Evolutionary conservation across 1,140 invertebrate species (phyloP).

Genomic region (Pristionchus pacificus): DNA sequence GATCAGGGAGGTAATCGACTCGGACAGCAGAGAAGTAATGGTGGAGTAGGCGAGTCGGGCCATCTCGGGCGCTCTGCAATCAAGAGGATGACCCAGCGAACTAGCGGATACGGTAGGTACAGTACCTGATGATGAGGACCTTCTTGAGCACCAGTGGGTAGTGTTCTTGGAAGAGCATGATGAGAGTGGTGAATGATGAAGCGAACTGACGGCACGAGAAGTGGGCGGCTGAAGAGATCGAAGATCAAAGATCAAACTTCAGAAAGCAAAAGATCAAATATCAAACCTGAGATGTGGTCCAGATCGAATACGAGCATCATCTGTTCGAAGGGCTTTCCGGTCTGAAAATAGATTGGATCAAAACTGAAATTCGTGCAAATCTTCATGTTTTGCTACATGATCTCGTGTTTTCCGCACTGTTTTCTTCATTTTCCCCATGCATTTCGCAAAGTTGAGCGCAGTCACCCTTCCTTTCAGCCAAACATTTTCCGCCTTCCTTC

Average conservation of each 20-base stretch:
- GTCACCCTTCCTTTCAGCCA: too few relatives aligned
- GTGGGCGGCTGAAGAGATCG: conserved; percentile 48
- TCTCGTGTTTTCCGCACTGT: too few relatives aligned
- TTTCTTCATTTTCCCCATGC: too few relatives aligned
- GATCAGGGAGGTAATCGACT: conserved; percentile 50
- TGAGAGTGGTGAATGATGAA: conserved; percentile 55
- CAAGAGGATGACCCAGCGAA: neutral
- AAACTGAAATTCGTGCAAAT: too few relatives aligned
- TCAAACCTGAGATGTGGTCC: conserved; percentile 51
- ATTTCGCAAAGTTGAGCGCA: too few relatives aligned
- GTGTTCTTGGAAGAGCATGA: conserved; percentile 54
- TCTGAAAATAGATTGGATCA: conserved; percentile 28
- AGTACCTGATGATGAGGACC: conserved; percentile 49
- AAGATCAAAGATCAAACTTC: too few relatives aligned
- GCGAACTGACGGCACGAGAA: conserved; percentile 56
- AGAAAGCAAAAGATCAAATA: too few relatives aligned
- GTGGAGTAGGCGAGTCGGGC: conserved; percentile 53
- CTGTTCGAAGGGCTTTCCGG: conserved; percentile 56
- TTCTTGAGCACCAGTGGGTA: conserved; percentile 52
- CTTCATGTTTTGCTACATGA: too few relatives aligned
- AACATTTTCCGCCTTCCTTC: too few relatives aligned
- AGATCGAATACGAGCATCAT: conserved; percentile 57
- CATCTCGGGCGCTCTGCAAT: conserved; percentile 52
- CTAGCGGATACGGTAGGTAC: neutral
- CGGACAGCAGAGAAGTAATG: conserved; percentile 52